Percentiles rank a stretch among this genome's conserved stretches.
Conservation (phyloP, 2,888 invertebrate genomes). For the Eristalis pertinax region DNA sequence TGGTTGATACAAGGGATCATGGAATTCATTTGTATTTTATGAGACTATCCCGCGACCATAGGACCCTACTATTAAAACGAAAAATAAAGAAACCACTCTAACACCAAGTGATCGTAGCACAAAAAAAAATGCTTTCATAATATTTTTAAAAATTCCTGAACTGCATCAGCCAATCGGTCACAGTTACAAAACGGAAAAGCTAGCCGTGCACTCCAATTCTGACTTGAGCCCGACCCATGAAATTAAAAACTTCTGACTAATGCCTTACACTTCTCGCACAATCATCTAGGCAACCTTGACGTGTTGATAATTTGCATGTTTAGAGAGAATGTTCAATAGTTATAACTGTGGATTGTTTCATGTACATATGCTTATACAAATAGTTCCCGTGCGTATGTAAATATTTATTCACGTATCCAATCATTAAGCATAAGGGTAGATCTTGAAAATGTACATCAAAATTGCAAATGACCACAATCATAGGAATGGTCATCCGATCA, state of each 20-base stretch:
- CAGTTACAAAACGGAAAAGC: not conserved
- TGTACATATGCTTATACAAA: not conserved
- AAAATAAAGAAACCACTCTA: no score
- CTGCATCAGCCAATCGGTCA: not conserved
- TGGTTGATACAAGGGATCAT: no score
- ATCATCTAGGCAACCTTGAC: not conserved
- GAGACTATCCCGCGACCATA: no score
- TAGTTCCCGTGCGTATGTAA: not conserved
- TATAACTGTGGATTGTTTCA: not conserved
- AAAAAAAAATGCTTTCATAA: not conserved
- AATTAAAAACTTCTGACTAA: not conserved
- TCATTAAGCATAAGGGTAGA: not conserved
- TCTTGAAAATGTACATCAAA: not conserved
- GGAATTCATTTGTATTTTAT: no score
- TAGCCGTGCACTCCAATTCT: not conserved
- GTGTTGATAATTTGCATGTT: slow-evolving; percentile 1
- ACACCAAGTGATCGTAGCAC: not conserved
- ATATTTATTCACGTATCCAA: not conserved
- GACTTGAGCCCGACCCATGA: not conserved
- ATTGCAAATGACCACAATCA: not conserved
- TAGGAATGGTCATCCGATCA: not conserved
- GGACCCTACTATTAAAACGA: no score
- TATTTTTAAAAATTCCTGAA: not conserved
- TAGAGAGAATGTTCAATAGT: not conserved
- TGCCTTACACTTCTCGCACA: not conserved